Evolutionary conservation across 1,140 invertebrate species (phyloP).

Genomic region (Brachionus plicatilis): DNA sequence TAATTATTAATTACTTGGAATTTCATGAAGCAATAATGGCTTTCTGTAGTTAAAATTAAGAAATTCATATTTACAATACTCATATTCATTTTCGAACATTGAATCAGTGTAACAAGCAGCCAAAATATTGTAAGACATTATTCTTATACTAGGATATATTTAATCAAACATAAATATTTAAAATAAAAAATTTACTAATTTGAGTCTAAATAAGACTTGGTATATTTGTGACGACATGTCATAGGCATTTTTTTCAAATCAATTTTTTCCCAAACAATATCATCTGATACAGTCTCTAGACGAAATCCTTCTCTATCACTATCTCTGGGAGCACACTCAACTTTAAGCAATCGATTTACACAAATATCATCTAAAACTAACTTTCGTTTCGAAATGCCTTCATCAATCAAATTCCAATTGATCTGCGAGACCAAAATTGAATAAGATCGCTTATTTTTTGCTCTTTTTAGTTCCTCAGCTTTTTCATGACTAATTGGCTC

Average conservation of each 20-base stretch:
- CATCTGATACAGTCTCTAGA: background rate
- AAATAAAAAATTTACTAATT: background rate
- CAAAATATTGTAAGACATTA: conserved; percentile 40
- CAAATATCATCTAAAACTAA: background rate
- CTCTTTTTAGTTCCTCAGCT: background rate
- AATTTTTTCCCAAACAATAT: background rate
- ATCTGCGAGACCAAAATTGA: background rate
- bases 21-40: conserved; percentile 21
- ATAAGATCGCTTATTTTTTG: background rate
- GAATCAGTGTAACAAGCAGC: conserved; percentile 17
- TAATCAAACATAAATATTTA: background rate
- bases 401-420: conserved; percentile 11
- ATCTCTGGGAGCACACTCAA: conserved; percentile 8
- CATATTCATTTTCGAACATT: background rate
- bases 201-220: background rate
- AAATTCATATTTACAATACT: conserved; percentile 9
- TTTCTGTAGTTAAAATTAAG: conserved; percentile 25
- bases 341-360: conserved; percentile 2
- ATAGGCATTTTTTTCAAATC: conserved; percentile 22
- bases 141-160: background rate
- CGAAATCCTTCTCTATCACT: background rate
- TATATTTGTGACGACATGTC: background rate
- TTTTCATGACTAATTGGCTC: background rate
- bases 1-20: background rate
- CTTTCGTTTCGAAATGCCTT: background rate